Base-by-base conservation (phyloP, 2,888 invertebrate species). In the Smittia aterrima region DNA sequence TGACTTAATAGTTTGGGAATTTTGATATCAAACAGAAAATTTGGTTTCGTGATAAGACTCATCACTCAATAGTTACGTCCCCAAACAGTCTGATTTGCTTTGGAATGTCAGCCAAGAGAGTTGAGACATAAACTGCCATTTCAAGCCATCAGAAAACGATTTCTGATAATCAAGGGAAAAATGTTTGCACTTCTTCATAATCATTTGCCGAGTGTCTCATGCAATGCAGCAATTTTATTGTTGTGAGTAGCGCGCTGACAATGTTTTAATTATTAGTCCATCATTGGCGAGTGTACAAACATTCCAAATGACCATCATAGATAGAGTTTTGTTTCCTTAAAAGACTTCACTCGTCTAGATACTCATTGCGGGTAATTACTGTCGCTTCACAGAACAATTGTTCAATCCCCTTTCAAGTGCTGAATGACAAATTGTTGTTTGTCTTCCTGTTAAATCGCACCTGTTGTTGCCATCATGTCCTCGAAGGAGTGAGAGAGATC, bases 351-450 rank as follows among this genome's bases (percentile, higher is more conserved):
- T 58, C 2, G 58, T 1, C 18, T 58, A 47, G 16, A 47, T 18
- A 20, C 4, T 58, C 18, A 47, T 47, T 18, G 9, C 22, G 20
- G 58, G 58, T 58, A 58, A 58, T 58, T 22, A 58, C 18, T 22
- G 13, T 58, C 22, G 22, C 58, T 18, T 22, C 18, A 58, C 58
- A 22, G 11, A 47, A n/a, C 47, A 47, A 22, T 58, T 58, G 22
- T 11, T 18, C 58, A 18, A 58, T 18, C 9, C 20, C 1, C 20
- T 47, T 47, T 32, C 32, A 32, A 32, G 3, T 32, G 4, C 9
- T 18, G 25, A 71, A 71, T 71, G 71, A 71, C 71, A 71, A 54
- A 24, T 54, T 71, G 47, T 18, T 71, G 71, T 71, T 71, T 22
- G 58, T 58, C 71, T 24, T 71, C 71, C 71, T 53, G 71, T n/a